phyloP scores from a whole-genome alignment of 2,113 vertebrate genomes.

The Brachyistius frenatus region DNA sequence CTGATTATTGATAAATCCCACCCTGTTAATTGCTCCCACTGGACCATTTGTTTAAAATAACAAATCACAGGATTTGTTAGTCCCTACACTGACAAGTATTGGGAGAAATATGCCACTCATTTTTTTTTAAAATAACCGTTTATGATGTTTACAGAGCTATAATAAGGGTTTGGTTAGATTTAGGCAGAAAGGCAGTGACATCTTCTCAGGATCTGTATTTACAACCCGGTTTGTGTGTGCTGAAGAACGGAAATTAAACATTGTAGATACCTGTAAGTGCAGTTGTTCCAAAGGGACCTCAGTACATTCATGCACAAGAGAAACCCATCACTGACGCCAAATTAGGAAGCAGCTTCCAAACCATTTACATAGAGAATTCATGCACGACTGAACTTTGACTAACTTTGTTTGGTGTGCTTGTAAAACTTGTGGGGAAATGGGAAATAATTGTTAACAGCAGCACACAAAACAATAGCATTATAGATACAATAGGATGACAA shows the following conservation, averaged over 20 bases:
- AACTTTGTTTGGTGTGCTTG: slow-evolving; percentile 12
- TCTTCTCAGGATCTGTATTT: background rate
- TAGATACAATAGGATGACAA: no score
- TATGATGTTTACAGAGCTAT: no score
- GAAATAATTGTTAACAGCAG: background rate
- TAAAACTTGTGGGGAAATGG: slow-evolving; percentile 28
- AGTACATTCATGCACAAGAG: slow-evolving; percentile 33
- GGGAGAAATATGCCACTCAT: no score
- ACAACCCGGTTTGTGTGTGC: background rate
- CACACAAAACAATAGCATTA: background rate
- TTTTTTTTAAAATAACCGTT: no score
- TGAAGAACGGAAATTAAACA: slow-evolving; percentile 19
- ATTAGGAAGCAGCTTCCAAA: slow-evolving; percentile 23
- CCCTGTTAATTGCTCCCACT: no score
- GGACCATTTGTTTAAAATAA: no score
- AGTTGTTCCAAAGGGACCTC: slow-evolving; percentile 34
- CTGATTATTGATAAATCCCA: no score
- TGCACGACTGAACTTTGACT: background rate
- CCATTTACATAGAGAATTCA: background rate
- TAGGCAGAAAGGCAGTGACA: background rate
- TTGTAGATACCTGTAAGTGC: background rate
- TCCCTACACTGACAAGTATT: no score
- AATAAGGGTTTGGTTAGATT: no score
- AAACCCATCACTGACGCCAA: slow-evolving; percentile 37
- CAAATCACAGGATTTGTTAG: no score